Base-by-base conservation (phyloP, 2,888 invertebrate genomes). In the Dinocampus coccinellae region DNA sequence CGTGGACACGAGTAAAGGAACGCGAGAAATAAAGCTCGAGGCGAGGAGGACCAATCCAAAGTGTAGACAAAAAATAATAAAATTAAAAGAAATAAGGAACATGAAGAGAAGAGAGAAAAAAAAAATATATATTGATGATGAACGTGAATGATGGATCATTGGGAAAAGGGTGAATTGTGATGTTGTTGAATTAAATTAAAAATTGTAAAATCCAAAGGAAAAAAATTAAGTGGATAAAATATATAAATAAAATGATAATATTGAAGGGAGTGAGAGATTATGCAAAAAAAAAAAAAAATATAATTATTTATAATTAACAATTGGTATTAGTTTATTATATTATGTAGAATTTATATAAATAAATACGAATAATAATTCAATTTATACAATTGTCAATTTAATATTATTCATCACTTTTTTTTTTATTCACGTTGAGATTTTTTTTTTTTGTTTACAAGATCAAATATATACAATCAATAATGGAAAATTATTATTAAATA, bases 11-110 rank as follows among this genome's bases (percentile, higher is more conserved):
- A 58, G 36, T 29, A 26, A 34, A 26, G 39, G 42, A 70, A 34
- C 58, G 67, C 72, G 70, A 72, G 66, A 61, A 47, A 65, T 61
- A 70, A 70, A 39, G 71, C 68, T 64, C 58, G 68, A 61, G 66
- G 69, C 67, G 70, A 63, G 42, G 53, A 55, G 62, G 67, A 69
- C 60, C 70, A 64, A 64, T 52, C 63, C 58, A 60, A 65, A 42
- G 57, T 65, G 39, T 58, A 58, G 13, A n/a, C n/a, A n/a, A n/a
- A n/a, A n/a, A n/a, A 33, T 58, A 33, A 24, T 33, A 58, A 47
- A 47, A 39, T 39, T 39, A n/a, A n/a, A n/a, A n/a, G n/a, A n/a
- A n/a, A n/a, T n/a, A n/a, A n/a, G n/a, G n/a, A n/a, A n/a, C n/a
- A n/a, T n/a, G n/a, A n/a, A n/a, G 47, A 16, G 7, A 10, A 55